A percentile compares a stretch with the other conserved stretches of the same genome.
phyloP scores from a whole-genome alignment of 2,888 invertebrate genomes.

The Scaptomyza parva region DNA sequence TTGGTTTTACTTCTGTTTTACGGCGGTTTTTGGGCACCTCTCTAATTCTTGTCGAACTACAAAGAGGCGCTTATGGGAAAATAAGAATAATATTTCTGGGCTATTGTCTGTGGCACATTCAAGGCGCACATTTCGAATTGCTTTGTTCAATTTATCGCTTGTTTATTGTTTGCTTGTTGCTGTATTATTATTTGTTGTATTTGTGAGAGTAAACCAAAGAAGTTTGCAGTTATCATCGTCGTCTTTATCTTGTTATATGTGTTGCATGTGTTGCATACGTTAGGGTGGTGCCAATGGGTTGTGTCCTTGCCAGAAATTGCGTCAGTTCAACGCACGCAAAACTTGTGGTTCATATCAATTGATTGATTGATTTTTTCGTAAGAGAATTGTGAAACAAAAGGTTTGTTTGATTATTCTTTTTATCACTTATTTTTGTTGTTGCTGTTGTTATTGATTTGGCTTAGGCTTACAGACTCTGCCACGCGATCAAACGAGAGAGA shows the following conservation, averaged over 20 bases:
- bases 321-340: conserved; percentile 76
- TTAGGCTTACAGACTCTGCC: conserved; percentile 9
- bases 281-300: not conserved
- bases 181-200: conserved; percentile 48
- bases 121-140: conserved; percentile 57
- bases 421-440: conserved; percentile 80
- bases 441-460: conserved; percentile 23
- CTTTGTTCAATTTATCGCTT: conserved; percentile 65
- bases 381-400: conserved; percentile 77
- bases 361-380: conserved; percentile 67
- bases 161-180: conserved; percentile 64
- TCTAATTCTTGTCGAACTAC: conserved; percentile 76
- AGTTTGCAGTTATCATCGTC: conserved; percentile 54
- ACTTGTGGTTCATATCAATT: conserved; percentile 64
- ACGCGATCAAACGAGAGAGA: conserved; percentile 23
- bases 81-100: conserved; percentile 79
- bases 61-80: conserved; percentile 64
- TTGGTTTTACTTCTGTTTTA: conserved; percentile 73
- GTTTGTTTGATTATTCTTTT: conserved; percentile 61
- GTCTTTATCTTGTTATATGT: not conserved
- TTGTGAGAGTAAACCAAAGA: conserved; percentile 76
- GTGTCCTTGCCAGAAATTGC: conserved; percentile 59
- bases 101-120: conserved; percentile 76
- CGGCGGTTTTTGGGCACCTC: conserved; percentile 64
- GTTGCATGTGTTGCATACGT: conserved; percentile 33